phyloP scores from a whole-genome alignment of 2,888 invertebrate genomes.

The Pseudeuparius sepicola region DNA sequence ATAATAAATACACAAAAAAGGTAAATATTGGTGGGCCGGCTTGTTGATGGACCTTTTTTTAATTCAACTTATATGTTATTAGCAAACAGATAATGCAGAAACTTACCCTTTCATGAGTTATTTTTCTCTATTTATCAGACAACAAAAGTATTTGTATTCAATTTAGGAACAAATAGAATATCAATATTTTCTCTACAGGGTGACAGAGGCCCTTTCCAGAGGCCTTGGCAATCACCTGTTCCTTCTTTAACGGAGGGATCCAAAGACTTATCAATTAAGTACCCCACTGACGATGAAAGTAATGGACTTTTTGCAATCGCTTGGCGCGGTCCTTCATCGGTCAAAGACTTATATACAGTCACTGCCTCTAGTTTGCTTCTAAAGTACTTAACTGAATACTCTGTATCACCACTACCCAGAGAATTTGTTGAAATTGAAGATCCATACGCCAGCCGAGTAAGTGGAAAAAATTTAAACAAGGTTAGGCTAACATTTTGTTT shows the following conservation, averaged over 20 bases:
- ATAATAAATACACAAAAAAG: too few species aligned
- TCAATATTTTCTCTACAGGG: constrained; percentile 34
- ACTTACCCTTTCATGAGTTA: too few species aligned
- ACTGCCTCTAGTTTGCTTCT: constrained; percentile 58
- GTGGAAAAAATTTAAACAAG: constrained; percentile 27
- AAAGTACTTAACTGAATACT: constrained; percentile 78
- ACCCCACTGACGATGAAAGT: constrained; percentile 77
- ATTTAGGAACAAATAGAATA: background rate
- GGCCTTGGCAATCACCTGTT: constrained; percentile 68
- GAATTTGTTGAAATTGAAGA: constrained; percentile 75
- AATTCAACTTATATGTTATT: too few species aligned
- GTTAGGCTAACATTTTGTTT: too few species aligned
- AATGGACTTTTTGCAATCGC: constrained; percentile 68
- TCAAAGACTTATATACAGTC: constrained; percentile 47
- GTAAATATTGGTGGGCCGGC: too few species aligned
- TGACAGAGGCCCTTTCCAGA: constrained; percentile 46
- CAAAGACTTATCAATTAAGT: constrained; percentile 48
- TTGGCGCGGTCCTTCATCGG: constrained; percentile 69
- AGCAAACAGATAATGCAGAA: too few species aligned
- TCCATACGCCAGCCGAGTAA: constrained; percentile 69
- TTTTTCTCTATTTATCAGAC: too few species aligned
- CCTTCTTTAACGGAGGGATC: constrained; percentile 50
- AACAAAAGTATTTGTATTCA: too few species aligned
- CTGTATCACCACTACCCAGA: constrained; percentile 74
- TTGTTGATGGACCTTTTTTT: too few species aligned